Percentiles rank a stretch among this genome's conserved stretches.
phyloP scores from a whole-genome alignment of 1,140 invertebrate genomes.

The Nixonia krombeini region DNA sequence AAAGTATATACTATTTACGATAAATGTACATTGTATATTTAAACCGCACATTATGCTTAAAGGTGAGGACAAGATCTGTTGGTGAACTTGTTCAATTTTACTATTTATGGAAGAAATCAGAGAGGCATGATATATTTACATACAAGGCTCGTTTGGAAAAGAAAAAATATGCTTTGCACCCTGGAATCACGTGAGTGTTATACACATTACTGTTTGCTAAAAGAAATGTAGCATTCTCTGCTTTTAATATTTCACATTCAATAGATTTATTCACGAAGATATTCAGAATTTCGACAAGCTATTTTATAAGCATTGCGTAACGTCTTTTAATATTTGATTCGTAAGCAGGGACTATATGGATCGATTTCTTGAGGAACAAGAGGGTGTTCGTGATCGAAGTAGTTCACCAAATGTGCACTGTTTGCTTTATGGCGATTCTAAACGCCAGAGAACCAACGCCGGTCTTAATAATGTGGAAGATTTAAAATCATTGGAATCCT shows the following conservation, averaged over 20 bases:
- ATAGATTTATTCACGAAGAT: no score
- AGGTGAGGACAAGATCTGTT: constrained; percentile 93
- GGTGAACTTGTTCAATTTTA: constrained; percentile 98
- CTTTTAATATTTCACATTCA: no score
- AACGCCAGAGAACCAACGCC: constrained; percentile 69
- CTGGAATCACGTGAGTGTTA: constrained; percentile 77
- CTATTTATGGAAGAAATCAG: constrained; percentile 99
- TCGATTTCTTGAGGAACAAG: constrained; percentile 81
- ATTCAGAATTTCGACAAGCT: no score
- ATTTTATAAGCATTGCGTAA: no score
- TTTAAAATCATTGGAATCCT: constrained; percentile 57
- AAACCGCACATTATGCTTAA: no score
- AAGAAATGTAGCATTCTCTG: no score
- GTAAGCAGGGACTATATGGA: constrained; percentile 80
- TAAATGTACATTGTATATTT: no score
- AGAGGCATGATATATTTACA: constrained; percentile 92
- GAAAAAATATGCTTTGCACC: constrained; percentile 84
- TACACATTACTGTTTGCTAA: constrained; percentile 48
- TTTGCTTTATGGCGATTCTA: constrained; percentile 77
- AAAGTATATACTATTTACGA: constrained; percentile 9
- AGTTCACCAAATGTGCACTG: constrained; percentile 76
- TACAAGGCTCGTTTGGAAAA: constrained; percentile 83
- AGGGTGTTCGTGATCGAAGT: constrained; percentile 71
- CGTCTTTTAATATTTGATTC: neutral
- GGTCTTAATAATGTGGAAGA: constrained; percentile 59